Evolutionary conservation across 1,140 invertebrate species (phyloP).

Genomic region (Amyelois transitella): DNA sequence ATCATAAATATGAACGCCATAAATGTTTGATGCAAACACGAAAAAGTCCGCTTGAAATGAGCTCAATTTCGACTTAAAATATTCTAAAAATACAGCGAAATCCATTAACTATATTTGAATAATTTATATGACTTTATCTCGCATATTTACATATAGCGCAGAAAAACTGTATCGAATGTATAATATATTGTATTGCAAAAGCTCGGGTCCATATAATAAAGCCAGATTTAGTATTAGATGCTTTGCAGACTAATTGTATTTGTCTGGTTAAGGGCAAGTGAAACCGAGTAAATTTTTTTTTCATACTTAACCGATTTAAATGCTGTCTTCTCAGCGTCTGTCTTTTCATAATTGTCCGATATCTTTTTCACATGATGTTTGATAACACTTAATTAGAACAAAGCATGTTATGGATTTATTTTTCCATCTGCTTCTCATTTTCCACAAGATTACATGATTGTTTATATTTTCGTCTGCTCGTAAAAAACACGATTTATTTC

Average conservation of each 20-base stretch:
- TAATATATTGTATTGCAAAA: constrained; percentile 19
- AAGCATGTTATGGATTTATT: too few relatives aligned
- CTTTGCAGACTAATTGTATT: constrained; percentile 20
- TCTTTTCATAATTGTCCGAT: too few relatives aligned
- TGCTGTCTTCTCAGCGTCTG: too few relatives aligned
- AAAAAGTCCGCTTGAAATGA: not conserved
- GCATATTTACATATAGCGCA: constrained; percentile 17
- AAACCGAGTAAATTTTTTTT: not conserved
- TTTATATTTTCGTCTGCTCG: too few relatives aligned
- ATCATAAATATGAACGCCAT: not conserved
- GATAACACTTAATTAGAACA: too few relatives aligned
- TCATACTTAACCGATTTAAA: too few relatives aligned
- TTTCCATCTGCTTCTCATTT: too few relatives aligned
- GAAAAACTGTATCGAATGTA: constrained; percentile 6
- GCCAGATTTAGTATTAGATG: constrained; percentile 29
- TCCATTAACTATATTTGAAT: constrained; percentile 15
- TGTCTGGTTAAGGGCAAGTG: constrained; percentile 2
- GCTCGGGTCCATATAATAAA: constrained; percentile 31
- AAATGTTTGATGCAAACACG: not conserved
- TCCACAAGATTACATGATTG: too few relatives aligned
- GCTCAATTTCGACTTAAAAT: constrained; percentile 1
- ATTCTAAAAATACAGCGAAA: not conserved
- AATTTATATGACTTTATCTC: constrained; percentile 26
- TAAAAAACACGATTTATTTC: too few relatives aligned
- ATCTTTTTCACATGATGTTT: too few relatives aligned